These are phyloP conservation scores for Saccopteryx leptura DNA, from an alignment of 2,113 vertebrate species.

Conservation along the genomic window DNA sequence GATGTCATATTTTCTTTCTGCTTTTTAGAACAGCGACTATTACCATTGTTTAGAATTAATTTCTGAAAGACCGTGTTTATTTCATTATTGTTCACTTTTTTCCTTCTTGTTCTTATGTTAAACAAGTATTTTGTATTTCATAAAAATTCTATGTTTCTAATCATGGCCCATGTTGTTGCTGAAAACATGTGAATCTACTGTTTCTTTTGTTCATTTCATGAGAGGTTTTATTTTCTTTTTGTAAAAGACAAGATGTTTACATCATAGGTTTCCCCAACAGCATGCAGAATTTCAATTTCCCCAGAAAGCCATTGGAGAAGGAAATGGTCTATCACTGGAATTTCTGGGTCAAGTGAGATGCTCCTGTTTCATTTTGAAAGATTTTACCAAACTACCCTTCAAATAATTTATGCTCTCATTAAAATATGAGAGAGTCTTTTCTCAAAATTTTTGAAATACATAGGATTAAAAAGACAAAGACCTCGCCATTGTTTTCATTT, in stretches of 20 bases:
- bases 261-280: neutral
- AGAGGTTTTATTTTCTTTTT: neutral
- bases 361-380: neutral
- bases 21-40: neutral
- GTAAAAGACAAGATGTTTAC: neutral
- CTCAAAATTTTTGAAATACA: neutral
- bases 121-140: neutral
- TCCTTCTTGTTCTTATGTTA: neutral
- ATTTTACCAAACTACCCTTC: slow-evolving; percentile 1
- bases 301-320: neutral
- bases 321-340: neutral
- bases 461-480: neutral
- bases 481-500: neutral
- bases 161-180: neutral
- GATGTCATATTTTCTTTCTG: neutral
- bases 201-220: neutral
- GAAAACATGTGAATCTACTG: neutral
- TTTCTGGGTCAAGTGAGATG: neutral
- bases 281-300: slow-evolving; percentile 24
- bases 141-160: neutral
- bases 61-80: neutral
- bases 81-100: slow-evolving; percentile 2
- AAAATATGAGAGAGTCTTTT: neutral
- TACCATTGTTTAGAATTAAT: neutral
- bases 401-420: neutral